phyloP scores from a whole-genome alignment of 64 coral and sea anemone genomes.

The Acropora yongei region DNA sequence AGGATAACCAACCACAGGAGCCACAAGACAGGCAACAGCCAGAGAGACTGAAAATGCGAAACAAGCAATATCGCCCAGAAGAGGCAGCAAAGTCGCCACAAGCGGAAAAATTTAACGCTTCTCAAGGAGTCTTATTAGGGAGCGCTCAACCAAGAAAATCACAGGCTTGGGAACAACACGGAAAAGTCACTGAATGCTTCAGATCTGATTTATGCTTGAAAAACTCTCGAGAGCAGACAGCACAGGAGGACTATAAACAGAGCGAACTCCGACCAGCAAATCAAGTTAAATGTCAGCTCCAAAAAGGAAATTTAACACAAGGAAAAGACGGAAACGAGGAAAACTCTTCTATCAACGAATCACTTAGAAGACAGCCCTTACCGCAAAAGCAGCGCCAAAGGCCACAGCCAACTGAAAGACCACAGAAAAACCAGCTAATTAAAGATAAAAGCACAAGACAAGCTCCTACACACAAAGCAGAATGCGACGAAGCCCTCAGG shows the following conservation, averaged over 20 bases:
- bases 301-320: neutral
- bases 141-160: neutral
- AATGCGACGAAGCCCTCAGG: neutral
- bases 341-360: neutral
- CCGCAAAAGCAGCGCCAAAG: neutral
- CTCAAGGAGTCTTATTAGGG: neutral
- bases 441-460: neutral
- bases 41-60: no score
- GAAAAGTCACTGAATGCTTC: neutral
- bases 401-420: neutral
- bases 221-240: neutral
- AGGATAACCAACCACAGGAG: neutral
- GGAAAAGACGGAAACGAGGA: neutral
- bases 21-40: neutral
- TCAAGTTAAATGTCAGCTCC: neutral
- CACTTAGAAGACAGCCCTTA: neutral
- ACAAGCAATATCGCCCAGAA: no score
- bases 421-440: neutral
- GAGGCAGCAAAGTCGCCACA: neutral
- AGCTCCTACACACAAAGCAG: neutral
- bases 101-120: neutral
- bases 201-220: neutral
- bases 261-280: neutral
- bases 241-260: neutral
- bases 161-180: neutral